A percentile compares a stretch with the other conserved stretches of the same genome.
Conservation (phyloP, 2,797 vertebrate genomes). For the Serranus cabrilla region DNA sequence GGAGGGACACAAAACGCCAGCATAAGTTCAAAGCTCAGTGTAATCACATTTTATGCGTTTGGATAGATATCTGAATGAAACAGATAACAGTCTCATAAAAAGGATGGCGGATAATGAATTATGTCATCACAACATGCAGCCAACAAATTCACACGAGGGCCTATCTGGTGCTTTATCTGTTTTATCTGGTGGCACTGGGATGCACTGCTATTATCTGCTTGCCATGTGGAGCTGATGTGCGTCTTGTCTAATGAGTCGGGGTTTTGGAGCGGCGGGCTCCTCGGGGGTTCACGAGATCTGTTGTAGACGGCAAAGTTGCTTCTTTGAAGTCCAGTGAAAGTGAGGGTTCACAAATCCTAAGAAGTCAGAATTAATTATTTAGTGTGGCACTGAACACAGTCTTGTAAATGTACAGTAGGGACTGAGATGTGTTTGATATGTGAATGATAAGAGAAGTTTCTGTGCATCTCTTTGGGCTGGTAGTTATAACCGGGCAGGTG, state of each 20-base stretch:
- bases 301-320: conserved; percentile 15
- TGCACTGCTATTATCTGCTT: conserved; percentile 58
- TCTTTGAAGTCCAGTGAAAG: conserved; percentile 52
- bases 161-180: conserved; percentile 67
- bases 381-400: conserved; percentile 40
- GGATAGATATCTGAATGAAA: conserved; percentile 72
- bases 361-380: conserved; percentile 42
- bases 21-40: conserved; percentile 69
- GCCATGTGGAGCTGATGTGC: conserved; percentile 62
- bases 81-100: conserved; percentile 74
- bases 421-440: conserved; percentile 19
- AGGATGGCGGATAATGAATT: conserved; percentile 73
- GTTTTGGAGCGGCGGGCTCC: conserved; percentile 52
- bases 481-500: not conserved
- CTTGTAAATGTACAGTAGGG: conserved; percentile 9
- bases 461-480: not conserved
- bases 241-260: conserved; percentile 68
- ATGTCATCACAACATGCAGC: conserved; percentile 70
- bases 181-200: conserved; percentile 51
- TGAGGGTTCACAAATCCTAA: conserved; percentile 35
- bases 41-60: conserved; percentile 76
- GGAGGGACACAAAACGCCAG: conserved; percentile 42
- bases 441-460: conserved; percentile 12
- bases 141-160: conserved; percentile 66
- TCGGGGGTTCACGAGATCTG: conserved; percentile 32